Conservation (phyloP, 2,113 vertebrate species). For the Pyxicephalus adspersus region DNA sequence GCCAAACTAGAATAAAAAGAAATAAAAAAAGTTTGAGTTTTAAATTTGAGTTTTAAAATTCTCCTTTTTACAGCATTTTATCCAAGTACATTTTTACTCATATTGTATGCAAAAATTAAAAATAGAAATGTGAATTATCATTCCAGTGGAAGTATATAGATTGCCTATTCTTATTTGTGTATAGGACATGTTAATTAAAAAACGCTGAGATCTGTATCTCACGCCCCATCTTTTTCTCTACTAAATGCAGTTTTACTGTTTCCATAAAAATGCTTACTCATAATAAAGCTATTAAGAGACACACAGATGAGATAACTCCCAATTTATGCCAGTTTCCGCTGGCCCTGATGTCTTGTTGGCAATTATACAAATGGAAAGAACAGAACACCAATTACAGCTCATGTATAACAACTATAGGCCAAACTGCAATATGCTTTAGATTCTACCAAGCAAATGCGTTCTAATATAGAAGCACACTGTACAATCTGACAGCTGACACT, state of each 20-base stretch:
- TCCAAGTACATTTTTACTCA: no score
- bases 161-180: no score
- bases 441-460: not conserved
- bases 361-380: conserved; percentile 55
- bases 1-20: no score
- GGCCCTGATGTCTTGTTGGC: conserved; percentile 54
- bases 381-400: conserved; percentile 53
- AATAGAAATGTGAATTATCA: no score
- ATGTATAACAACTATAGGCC: conserved; percentile 55
- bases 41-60: no score
- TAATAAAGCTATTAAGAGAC: conserved; percentile 52
- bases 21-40: no score
- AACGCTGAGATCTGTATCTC: conserved; percentile 13
- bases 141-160: no score
- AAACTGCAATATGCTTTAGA: conserved; percentile 48
- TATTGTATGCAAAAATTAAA: no score
- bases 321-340: conserved; percentile 53
- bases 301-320: conserved; percentile 50
- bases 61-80: no score
- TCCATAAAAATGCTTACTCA: conserved; percentile 52
- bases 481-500: conserved; percentile 4
- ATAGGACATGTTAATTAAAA: conserved; percentile 1
- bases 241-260: conserved; percentile 38
- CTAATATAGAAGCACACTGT: not conserved
- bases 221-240: conserved; percentile 26